A percentile compares a stretch with the other conserved stretches of the same genome.
These are phyloP conservation scores for Oppia nitens DNA, from an alignment of 1,140 invertebrate species.

Conservation along the genomic window DNA sequence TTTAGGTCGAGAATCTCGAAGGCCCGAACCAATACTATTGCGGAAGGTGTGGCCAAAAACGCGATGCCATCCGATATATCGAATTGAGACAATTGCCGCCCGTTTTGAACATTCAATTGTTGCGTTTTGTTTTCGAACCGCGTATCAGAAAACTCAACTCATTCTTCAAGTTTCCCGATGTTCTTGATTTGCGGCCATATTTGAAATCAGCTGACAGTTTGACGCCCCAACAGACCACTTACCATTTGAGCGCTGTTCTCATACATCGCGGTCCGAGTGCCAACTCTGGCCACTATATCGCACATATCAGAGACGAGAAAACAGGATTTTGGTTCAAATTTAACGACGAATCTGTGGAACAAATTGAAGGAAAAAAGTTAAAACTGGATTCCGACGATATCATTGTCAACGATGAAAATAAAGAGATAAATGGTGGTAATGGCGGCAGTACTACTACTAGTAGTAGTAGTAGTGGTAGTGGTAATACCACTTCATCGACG, in stretches of 20 bases:
- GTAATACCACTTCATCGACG: not conserved
- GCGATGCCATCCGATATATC: slow-evolving; percentile 44
- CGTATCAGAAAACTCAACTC: slow-evolving; percentile 48
- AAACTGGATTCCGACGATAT: slow-evolving; percentile 36
- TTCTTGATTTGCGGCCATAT: slow-evolving; percentile 41
- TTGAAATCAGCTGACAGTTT: slow-evolving; percentile 1
- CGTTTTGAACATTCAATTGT: slow-evolving; percentile 46
- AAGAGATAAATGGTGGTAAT: slow-evolving; percentile 2
- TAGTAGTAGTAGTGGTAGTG: not conserved
- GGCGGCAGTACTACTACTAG: not conserved
- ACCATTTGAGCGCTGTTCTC: slow-evolving; percentile 45
- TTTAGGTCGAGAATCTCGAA: slow-evolving; percentile 40
- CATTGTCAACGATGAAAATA: slow-evolving; percentile 21
- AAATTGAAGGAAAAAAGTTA: slow-evolving; percentile 38
- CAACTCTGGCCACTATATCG: slow-evolving; percentile 52
- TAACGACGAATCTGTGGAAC: slow-evolving; percentile 48
- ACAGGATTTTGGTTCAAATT: slow-evolving; percentile 34
- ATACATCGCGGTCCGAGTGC: slow-evolving; percentile 47
- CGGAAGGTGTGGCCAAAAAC: slow-evolving; percentile 39
- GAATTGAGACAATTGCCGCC: slow-evolving; percentile 42
- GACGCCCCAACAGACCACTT: slow-evolving; percentile 23
- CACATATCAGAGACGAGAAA: slow-evolving; percentile 39
- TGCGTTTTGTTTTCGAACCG: slow-evolving; percentile 48
- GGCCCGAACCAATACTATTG: slow-evolving; percentile 50
- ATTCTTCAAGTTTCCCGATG: slow-evolving; percentile 45